Evolutionary conservation across 2,888 invertebrate genomes (phyloP).

Genomic region (Cosmorhoe ocellata): DNA sequence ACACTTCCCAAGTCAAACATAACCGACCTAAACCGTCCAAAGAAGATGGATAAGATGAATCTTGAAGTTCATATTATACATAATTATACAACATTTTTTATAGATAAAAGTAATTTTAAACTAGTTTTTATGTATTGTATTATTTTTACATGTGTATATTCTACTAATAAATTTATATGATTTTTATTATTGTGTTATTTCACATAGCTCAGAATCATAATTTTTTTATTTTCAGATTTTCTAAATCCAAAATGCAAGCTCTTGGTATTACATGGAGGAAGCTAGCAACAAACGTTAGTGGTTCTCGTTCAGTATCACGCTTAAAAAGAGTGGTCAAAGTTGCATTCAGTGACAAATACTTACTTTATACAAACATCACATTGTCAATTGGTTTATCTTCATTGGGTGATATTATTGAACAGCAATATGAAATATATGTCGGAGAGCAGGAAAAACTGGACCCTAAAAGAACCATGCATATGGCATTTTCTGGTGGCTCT

Average conservation of each 20-base stretch:
- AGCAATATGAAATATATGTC: constrained; percentile 88
- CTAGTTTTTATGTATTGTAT: background rate
- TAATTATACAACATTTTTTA: background rate
- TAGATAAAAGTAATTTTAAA: background rate
- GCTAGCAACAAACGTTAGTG: constrained; percentile 51
- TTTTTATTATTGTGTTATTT: constrained; percentile 7
- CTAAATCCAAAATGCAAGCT: constrained; percentile 38
- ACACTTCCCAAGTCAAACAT: constrained; percentile 91
- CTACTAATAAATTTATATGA: background rate
- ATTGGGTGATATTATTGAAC: constrained; percentile 91
- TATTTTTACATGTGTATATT: too few species aligned
- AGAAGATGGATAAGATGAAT: background rate
- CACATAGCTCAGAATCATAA: background rate
- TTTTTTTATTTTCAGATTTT: constrained; percentile 27
- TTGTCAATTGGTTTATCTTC: constrained; percentile 91
- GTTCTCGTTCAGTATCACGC: constrained; percentile 40
- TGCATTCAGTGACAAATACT: constrained; percentile 86
- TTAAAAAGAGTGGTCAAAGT: constrained; percentile 54
- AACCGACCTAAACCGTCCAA: constrained; percentile 41
- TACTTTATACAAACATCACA: constrained; percentile 90
- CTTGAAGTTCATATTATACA: background rate
- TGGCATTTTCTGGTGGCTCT: constrained; percentile 90
- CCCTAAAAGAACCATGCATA: constrained; percentile 85
- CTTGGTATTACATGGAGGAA: constrained; percentile 61
- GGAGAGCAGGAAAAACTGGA: constrained; percentile 84